A percentile compares a stretch with the other conserved stretches of the same genome.
phyloP scores from a whole-genome alignment of 2,888 invertebrate species.

The Octonoba sinensis region DNA sequence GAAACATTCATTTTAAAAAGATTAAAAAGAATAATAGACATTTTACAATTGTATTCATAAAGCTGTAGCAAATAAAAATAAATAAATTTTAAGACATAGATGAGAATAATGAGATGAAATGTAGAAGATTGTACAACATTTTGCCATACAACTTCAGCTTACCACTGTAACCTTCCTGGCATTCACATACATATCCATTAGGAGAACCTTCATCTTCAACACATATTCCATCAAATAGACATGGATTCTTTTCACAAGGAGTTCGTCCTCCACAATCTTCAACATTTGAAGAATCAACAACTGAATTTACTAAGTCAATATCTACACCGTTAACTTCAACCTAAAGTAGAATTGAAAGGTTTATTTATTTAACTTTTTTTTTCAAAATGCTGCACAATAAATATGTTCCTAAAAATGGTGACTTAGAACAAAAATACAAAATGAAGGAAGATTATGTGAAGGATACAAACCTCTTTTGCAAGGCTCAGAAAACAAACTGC shows the following conservation, averaged over 20 bases:
- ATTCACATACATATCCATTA: conserved; percentile 75
- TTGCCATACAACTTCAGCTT: conserved; percentile 7
- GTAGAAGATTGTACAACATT: background rate
- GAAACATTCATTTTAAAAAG: too few species aligned
- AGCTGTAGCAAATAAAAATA: too few species aligned
- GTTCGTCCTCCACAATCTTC: conserved; percentile 78
- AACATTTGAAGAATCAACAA: conserved; percentile 85
- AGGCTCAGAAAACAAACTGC: background rate
- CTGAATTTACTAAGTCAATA: conserved; percentile 80
- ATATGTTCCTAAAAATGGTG: background rate
- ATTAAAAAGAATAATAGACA: too few species aligned
- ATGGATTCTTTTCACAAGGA: conserved; percentile 75
- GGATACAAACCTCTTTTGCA: background rate
- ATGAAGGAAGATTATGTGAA: background rate
- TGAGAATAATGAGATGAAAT: too few species aligned
- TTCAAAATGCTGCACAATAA: background rate
- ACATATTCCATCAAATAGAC: conserved; percentile 80
- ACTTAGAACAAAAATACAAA: too few species aligned
- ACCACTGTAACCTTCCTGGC: conserved; percentile 70
- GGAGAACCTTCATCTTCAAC: conserved; percentile 74
- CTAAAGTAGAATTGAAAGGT: conserved; percentile 71
- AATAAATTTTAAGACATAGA: too few species aligned
- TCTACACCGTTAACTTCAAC: conserved; percentile 79
- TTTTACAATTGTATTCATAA: too few species aligned
- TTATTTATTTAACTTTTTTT: background rate